Conservation (phyloP, 2,113 vertebrate species). For the Sinocyclocheilus anophthalmus region DNA sequence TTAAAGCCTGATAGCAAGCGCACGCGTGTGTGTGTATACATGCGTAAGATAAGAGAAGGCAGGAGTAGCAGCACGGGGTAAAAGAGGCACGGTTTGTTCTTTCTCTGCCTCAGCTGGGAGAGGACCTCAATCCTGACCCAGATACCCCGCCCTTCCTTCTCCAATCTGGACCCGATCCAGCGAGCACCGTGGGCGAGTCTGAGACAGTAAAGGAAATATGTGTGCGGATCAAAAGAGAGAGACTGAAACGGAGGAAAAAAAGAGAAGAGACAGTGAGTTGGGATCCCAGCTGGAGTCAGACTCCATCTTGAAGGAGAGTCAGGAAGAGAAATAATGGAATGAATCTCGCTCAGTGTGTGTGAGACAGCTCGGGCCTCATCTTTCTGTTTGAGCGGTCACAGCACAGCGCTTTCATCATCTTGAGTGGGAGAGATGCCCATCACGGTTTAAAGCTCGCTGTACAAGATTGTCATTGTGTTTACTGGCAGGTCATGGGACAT, state of each 20-base stretch:
- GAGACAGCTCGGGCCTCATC: neutral
- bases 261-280: slow-evolving; percentile 23
- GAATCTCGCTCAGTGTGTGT: neutral
- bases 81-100: slow-evolving; percentile 22
- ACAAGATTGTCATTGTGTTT: slow-evolving; percentile 33
- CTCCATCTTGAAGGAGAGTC: slow-evolving; percentile 23
- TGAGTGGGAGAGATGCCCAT: slow-evolving; percentile 16
- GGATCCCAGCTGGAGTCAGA: slow-evolving; percentile 42
- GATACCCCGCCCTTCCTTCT: slow-evolving; percentile 24
- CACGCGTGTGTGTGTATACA: neutral
- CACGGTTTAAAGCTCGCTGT: slow-evolving; percentile 17
- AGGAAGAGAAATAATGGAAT: slow-evolving; percentile 31
- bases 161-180: slow-evolving; percentile 26
- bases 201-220: slow-evolving; percentile 24
- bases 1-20: slow-evolving; percentile 28
- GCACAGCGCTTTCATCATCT: slow-evolving; percentile 19
- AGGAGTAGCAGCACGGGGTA: slow-evolving; percentile 18
- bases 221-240: neutral
- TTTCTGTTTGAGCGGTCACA: slow-evolving; percentile 7
- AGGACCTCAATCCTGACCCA: slow-evolving; percentile 48
- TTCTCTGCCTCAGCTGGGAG: slow-evolving; percentile 30
- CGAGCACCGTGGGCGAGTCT: neutral
- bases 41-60: slow-evolving; percentile 37
- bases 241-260: neutral
- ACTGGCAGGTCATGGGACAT: slow-evolving; percentile 22